Evolutionary conservation across 2,113 vertebrate genomes (phyloP), one percentile per base, ranked within the genome.

Genomic region (Riparia riparia): DNA sequence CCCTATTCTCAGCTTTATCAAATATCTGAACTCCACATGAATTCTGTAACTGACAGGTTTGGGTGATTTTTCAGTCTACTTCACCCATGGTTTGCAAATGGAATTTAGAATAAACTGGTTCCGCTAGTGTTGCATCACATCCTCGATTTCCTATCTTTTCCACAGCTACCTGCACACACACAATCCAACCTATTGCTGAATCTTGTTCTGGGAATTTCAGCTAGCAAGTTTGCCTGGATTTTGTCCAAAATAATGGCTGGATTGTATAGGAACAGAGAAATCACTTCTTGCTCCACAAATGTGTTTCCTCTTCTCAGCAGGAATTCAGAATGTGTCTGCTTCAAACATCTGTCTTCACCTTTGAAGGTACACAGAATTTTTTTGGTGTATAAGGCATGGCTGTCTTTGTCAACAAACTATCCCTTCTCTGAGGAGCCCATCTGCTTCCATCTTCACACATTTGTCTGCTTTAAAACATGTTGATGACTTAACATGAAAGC

Each of bases 111-210:
- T 17, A 66, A 89, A 58, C 20, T 51, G 10, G 25, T 87, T 87
- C 58, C 72, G 18, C 47, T 57, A 49, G 5, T 39, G 50, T 14
- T 54, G 28, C 12, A 44, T 56, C 28, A 19, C 13, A 60, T 82
- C 42, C 17, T 42, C 25, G 12, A 34, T 42, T 68, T 71, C 37
- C 25, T 69, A 22, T 24, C 14, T 74, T 58, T 42, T 49, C 14
- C 68, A 83, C 11, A 92, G n/a, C 16, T 37, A 47, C 5, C 26
- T 1, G 21, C 6, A 45, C 4, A 14, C 0, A 0, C 25, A 51
- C 31, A 60, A 1, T 60, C 9, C 24, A 71, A 21, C 8, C 12
- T 60, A 44, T 65, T 79, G 20, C 49, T 79, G 44, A 82, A 60
- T 68, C 16, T 42, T 41, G 4, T 72, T 86, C 37, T 34, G 41